Conservation (phyloP, 2,797 vertebrate species). For the Anableps anableps region DNA sequence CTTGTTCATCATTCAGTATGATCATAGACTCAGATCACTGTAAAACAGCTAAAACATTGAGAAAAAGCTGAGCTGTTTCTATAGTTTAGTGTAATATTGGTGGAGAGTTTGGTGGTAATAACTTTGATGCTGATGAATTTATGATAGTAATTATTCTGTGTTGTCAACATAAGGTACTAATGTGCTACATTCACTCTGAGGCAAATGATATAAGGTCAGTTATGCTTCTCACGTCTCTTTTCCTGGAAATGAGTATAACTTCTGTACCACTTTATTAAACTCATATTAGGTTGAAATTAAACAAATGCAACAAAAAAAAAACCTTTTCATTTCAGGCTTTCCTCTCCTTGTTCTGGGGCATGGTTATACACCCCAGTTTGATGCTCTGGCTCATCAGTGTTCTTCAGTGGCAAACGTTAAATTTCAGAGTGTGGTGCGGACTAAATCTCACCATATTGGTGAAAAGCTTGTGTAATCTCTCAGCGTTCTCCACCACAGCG, state of each 20-base stretch:
- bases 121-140: neutral
- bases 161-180: neutral
- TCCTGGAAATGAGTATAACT: neutral
- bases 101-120: neutral
- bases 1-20: neutral
- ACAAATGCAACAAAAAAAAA: neutral
- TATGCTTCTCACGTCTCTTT: neutral
- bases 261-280: neutral
- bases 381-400: neutral
- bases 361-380: neutral
- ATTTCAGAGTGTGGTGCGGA: neutral
- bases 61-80: neutral
- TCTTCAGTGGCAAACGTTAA: neutral
- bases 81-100: neutral
- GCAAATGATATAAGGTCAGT: neutral
- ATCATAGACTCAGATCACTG: neutral
- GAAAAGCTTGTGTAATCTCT: slow-evolving; percentile 78
- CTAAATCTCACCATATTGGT: slow-evolving; percentile 73
- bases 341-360: neutral
- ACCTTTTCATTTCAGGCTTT: neutral
- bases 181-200: neutral
- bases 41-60: neutral
- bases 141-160: neutral
- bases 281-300: neutral
- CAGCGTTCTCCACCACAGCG: slow-evolving; percentile 68